phyloP scores from a whole-genome alignment of 2,113 vertebrate genomes.

The Rynchops niger region DNA sequence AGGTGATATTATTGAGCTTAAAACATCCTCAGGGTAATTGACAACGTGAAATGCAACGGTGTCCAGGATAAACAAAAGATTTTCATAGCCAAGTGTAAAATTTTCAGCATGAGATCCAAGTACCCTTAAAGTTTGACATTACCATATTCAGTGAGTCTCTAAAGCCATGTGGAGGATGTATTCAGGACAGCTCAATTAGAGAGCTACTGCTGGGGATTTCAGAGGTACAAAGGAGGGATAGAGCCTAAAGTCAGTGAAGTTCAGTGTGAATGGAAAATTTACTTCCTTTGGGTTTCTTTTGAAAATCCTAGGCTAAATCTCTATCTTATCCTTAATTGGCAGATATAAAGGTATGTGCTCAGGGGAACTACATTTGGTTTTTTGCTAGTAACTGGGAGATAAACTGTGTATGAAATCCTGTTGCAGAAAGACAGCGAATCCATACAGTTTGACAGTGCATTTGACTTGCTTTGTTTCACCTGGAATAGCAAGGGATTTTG shows the following conservation, averaged over 20 bases:
- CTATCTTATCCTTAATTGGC: neutral
- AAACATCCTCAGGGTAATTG: neutral
- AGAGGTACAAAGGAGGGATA: neutral
- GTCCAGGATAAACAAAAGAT: neutral
- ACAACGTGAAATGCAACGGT: neutral
- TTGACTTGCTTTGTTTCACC: neutral
- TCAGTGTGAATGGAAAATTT: neutral
- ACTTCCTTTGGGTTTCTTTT: neutral
- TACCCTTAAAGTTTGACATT: neutral
- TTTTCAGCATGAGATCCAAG: neutral
- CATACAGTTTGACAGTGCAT: neutral
- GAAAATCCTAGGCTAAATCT: neutral
- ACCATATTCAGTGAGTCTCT: neutral
- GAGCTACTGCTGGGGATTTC: neutral
- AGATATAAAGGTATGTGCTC: neutral
- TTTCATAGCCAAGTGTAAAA: neutral
- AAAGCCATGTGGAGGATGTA: neutral
- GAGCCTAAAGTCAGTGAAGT: neutral
- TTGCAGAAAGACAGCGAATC: neutral
- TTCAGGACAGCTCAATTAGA: neutral
- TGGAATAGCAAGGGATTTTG: neutral
- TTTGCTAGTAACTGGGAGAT: neutral
- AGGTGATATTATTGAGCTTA: neutral
- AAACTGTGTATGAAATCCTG: neutral
- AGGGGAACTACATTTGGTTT: neutral